phyloP scores from a whole-genome alignment of 2,888 invertebrate species.

The Tholera decimalis region DNA sequence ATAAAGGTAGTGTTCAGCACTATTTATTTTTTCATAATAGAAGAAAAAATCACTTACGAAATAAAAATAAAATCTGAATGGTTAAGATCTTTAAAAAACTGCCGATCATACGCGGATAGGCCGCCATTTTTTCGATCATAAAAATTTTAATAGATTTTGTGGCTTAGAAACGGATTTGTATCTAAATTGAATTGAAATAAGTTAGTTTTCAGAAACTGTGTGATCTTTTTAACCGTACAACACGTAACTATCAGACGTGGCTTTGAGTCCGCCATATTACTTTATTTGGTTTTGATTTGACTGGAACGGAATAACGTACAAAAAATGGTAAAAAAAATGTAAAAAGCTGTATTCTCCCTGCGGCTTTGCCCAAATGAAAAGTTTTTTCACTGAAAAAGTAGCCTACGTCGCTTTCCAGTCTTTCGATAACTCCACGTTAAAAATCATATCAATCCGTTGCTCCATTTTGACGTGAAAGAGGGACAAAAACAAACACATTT shows the following conservation, averaged over 20 bases:
- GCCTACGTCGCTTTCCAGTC: too few species aligned
- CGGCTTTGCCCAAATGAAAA: too few species aligned
- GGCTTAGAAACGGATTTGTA: constrained; percentile 26
- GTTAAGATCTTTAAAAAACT: not conserved
- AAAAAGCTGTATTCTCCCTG: too few species aligned
- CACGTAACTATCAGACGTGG: constrained; percentile 36
- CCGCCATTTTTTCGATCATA: constrained; percentile 13
- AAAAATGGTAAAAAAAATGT: constrained; percentile 1
- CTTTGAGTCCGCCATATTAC: not conserved
- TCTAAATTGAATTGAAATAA: constrained; percentile 36
- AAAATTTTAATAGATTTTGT: constrained; percentile 21
- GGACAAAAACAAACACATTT: too few species aligned
- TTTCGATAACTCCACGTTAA: too few species aligned
- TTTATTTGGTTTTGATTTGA: constrained; percentile 1
- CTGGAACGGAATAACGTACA: not conserved
- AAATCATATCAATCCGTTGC: too few species aligned
- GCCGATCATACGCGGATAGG: not conserved
- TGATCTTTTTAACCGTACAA: constrained; percentile 50
- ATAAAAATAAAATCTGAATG: too few species aligned
- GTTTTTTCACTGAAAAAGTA: too few species aligned
- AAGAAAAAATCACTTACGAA: too few species aligned
- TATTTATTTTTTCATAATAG: too few species aligned
- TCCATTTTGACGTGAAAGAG: too few species aligned
- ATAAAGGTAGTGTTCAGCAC: too few species aligned
- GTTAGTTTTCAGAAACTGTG: constrained; percentile 35